A percentile compares a stretch with the other conserved stretches of the same genome.
Conservation (phyloP, 2,113 vertebrate species). For the Coracopsis vasa region DNA sequence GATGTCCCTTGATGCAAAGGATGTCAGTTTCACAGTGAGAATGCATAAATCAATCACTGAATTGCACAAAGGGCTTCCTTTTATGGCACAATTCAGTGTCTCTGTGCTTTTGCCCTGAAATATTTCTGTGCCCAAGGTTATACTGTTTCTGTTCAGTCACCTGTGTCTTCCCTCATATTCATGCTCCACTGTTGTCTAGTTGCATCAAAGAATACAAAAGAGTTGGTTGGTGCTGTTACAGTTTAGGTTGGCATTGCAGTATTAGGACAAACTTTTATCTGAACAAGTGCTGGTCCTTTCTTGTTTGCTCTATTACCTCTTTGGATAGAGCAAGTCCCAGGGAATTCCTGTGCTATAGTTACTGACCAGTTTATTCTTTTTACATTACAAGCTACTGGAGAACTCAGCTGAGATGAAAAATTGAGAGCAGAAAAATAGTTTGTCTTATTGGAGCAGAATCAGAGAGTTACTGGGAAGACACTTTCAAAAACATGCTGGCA, state of each 20-base stretch:
- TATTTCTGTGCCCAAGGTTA: neutral
- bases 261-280: neutral
- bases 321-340: neutral
- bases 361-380: neutral
- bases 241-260: neutral
- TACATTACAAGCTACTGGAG: neutral
- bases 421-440: neutral
- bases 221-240: neutral
- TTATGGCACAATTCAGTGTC: neutral
- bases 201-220: neutral
- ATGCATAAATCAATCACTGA: neutral
- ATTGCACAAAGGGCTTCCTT: neutral
- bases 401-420: neutral
- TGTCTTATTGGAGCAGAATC: neutral
- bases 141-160: neutral
- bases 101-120: neutral
- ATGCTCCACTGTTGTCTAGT: neutral
- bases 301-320: neutral
- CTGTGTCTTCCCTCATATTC: neutral
- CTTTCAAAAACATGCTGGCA: neutral
- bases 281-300: neutral
- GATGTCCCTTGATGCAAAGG: neutral
- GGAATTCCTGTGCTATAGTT: neutral
- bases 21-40: neutral
- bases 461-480: neutral